Percentiles rank a stretch among this genome's conserved stretches.
Conservation (phyloP, 1,140 invertebrate genomes). For the Samia ricini region DNA sequence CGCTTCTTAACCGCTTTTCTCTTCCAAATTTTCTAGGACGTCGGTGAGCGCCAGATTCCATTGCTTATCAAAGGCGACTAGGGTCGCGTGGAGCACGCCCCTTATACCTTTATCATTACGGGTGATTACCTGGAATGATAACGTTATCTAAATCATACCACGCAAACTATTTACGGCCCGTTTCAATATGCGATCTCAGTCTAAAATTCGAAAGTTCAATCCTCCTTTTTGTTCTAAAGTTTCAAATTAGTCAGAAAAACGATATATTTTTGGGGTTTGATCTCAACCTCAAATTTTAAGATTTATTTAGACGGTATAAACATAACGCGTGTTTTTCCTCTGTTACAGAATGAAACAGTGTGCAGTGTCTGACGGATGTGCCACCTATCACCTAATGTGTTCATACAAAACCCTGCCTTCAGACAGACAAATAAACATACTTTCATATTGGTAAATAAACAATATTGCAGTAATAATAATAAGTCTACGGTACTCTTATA, state of each 20-base stretch:
- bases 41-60: slow-evolving; percentile 95
- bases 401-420: slow-evolving; percentile 55
- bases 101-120: slow-evolving; percentile 82
- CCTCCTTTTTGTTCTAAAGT: too few species aligned
- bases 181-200: too few species aligned
- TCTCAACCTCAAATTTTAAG: too few species aligned
- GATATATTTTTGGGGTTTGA: too few species aligned
- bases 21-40: slow-evolving; percentile 91
- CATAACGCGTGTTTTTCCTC: slow-evolving; percentile 10
- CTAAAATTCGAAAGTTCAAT: too few species aligned
- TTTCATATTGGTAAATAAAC: slow-evolving; percentile 15
- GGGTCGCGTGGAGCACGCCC: slow-evolving; percentile 87
- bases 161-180: too few species aligned
- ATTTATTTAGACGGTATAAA: background rate
- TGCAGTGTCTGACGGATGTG: slow-evolving; percentile 22
- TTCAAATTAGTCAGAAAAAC: too few species aligned
- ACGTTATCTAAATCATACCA: background rate
- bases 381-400: slow-evolving; percentile 52
- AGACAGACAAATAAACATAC: slow-evolving; percentile 20
- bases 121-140: slow-evolving; percentile 79
- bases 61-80: slow-evolving; percentile 95
- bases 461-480: background rate
- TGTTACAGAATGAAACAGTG: slow-evolving; percentile 45
- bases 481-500: too few species aligned
- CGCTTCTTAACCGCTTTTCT: slow-evolving; percentile 79